Percentiles rank a stretch among this genome's conserved stretches.
phyloP scores from a whole-genome alignment of 1,140 invertebrate species.

The Brachionus asplanchnoidis region DNA sequence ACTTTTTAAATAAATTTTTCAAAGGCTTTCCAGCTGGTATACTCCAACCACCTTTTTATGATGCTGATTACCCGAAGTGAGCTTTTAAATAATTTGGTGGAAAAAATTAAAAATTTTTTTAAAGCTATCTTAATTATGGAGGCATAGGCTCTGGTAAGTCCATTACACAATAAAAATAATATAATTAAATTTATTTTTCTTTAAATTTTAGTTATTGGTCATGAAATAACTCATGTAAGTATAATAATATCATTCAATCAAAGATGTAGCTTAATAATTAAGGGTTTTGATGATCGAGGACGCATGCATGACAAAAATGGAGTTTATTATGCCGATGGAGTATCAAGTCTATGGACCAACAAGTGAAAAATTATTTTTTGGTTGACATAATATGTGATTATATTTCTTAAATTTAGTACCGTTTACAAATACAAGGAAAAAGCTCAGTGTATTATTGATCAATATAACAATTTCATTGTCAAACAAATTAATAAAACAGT shows the following conservation, averaged over 20 bases:
- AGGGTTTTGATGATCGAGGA: constrained; percentile 41
- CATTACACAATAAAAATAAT: neutral
- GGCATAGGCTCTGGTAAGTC: constrained; percentile 60
- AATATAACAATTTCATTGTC: neutral
- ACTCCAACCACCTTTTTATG: constrained; percentile 42
- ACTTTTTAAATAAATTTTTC: neutral
- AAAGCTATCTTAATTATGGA: constrained; percentile 68
- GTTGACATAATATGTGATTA: neutral
- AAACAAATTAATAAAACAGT: constrained; percentile 37
- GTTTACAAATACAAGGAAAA: constrained; percentile 24
- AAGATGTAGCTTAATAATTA: neutral
- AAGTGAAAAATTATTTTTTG: neutral
- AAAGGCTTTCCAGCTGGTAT: constrained; percentile 41
- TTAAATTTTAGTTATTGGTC: constrained; percentile 58
- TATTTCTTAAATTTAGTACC: neutral
- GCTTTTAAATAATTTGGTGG: neutral
- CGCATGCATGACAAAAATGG: constrained; percentile 36
- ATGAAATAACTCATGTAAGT: constrained; percentile 61
- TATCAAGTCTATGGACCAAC: constrained; percentile 22
- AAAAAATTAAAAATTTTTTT: neutral
- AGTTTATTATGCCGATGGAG: constrained; percentile 18
- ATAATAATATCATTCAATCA: neutral
- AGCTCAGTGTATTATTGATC: constrained; percentile 24
- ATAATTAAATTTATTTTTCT: neutral
- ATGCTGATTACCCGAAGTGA: constrained; percentile 43